Conservation (phyloP, 2,113 vertebrate genomes). For the Cichladusa arquata region DNA sequence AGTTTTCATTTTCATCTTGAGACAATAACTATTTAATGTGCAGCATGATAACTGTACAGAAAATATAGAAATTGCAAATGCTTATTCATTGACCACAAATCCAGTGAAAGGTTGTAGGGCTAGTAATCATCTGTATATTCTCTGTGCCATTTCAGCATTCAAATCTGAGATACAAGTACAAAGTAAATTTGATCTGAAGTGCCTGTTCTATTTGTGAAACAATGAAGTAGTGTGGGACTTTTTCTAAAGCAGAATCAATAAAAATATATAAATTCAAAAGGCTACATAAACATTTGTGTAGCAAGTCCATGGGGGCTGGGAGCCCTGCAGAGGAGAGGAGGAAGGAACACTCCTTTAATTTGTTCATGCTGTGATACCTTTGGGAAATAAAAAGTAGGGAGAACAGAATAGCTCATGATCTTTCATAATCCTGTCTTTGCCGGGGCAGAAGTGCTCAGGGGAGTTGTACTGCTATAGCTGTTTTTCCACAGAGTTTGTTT, state of each 20-base stretch:
- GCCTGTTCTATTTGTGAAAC: background rate
- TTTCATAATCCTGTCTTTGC: background rate
- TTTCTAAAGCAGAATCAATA: background rate
- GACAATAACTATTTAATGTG: background rate
- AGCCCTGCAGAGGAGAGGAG: background rate
- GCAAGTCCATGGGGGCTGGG: background rate
- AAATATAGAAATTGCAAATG: background rate
- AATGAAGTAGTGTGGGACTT: background rate
- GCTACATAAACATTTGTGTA: background rate
- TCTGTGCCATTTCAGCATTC: background rate
- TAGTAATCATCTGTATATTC: background rate
- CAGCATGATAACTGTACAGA: background rate
- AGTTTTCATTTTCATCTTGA: background rate
- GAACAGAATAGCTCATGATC: background rate
- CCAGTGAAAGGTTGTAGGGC: background rate
- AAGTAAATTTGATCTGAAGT: background rate
- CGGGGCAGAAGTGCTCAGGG: background rate
- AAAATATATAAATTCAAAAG: background rate
- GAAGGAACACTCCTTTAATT: background rate
- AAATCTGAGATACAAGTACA: background rate
- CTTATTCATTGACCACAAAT: background rate
- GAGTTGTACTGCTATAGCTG: background rate
- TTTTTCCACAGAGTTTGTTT: background rate
- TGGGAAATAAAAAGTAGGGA: background rate
- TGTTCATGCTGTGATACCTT: background rate